Base-by-base conservation (phyloP, 2,113 vertebrate genomes). In the Calonectris borealis region DNA sequence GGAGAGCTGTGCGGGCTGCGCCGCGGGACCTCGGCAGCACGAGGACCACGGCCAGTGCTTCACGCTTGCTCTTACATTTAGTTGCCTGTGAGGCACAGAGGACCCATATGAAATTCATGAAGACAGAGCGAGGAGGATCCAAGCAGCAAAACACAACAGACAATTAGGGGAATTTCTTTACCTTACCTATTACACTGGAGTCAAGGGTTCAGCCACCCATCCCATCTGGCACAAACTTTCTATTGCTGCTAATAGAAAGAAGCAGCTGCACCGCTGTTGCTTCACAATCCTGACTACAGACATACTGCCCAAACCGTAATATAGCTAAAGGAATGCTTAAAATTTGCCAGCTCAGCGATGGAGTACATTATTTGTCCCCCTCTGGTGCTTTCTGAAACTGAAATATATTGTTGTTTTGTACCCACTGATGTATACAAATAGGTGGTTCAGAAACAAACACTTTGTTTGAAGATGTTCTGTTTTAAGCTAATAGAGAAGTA, bases 21-120 rank as follows among this genome's bases (percentile, higher is more conserved):
- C 38, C 31, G 1, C 1, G 6, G 57, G 18, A 34, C n/a, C 44
- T 31, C 0, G 0, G 51, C 40, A 34, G 44, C 31, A 32, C 2
- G 0, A 7, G 7, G 57, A 31, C 29, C 25, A 3, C 2, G 1
- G 21, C 20, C 4, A 18, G 7, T 36, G 34, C 69, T n/a, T 8
- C 51, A 29, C 4, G 5, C 51, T 58, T 22, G 29, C 71, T 15
- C 22, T 71, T 75, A 38, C 16, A 12, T 46, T 29, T 2, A 31
- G 20, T 0, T 48, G 29, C n/a, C 70, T 36, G 31, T 1, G 18
- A 61, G 36, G 71, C 36, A 52, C 1, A 0, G 31, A 54, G 44
- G 7, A 57, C n/a, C 8, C 2, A 15, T 27, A 61, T 70, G 42
- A 27, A 61, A 54, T 46, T 76, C n/a, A 66, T 16, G 36, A 42